phyloP scores from a whole-genome alignment of 2,797 vertebrate genomes.

The Ctenochaetus hawaiiensis region DNA sequence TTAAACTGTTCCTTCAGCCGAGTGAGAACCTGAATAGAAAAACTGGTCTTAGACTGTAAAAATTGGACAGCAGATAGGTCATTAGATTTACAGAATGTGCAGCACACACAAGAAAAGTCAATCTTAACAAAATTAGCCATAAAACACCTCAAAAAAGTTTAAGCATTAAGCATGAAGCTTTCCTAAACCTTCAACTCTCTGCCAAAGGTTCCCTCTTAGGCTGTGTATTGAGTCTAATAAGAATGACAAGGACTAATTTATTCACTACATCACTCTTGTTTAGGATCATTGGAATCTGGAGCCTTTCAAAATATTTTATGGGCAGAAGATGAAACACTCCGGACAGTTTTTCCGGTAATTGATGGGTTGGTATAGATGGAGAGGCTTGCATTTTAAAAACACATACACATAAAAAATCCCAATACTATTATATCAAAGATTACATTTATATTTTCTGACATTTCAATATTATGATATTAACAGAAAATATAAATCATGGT shows the following conservation, averaged over 20 bases:
- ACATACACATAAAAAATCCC: not conserved
- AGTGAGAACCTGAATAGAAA: not conserved
- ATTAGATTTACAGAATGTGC: conserved; percentile 7
- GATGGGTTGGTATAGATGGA: too few relatives aligned
- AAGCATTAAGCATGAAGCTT: not conserved
- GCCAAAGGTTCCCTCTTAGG: not conserved
- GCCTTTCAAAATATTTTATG: not conserved
- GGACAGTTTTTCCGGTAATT: not conserved
- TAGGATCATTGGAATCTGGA: not conserved
- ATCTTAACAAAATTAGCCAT: not conserved
- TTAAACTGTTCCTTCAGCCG: not conserved
- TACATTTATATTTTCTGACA: not conserved
- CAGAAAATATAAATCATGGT: not conserved
- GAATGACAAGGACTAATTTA: conserved; percentile 1
- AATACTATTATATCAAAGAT: not conserved
- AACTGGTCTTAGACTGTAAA: not conserved
- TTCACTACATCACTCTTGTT: conserved; percentile 9
- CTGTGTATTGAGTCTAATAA: not conserved
- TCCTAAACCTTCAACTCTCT: not conserved
- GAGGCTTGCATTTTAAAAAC: not conserved
- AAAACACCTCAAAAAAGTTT: not conserved
- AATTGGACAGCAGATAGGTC: not conserved
- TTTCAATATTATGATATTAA: not conserved
- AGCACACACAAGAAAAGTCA: not conserved
- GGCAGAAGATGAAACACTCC: not conserved